Base-by-base conservation (phyloP, 2,113 vertebrate genomes). In the Callipepla squamata region DNA sequence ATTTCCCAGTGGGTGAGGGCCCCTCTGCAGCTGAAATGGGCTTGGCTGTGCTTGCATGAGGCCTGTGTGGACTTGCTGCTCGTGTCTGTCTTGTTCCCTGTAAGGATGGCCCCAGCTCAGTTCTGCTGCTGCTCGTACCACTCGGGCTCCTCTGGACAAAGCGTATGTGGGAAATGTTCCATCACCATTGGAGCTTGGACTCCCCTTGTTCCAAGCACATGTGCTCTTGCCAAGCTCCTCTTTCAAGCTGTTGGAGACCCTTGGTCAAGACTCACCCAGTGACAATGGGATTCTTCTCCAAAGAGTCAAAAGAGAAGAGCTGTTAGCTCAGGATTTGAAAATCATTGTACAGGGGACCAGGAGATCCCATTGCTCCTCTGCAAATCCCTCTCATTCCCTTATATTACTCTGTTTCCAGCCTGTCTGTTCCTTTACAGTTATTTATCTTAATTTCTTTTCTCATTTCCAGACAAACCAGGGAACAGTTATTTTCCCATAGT, bases 101-200 rank as follows among this genome's bases (percentile, higher is more conserved):
- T 15, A 0, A 0, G 1, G 30, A 85, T 11, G 9, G 70, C n/a
- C 74, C 22, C 5, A 1, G 45, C 26, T 67, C 34, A 48, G 82
- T 40, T 94, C 32, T 0, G 9, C 42, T 5, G 8, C 40, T 5
- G 25, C 40, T 40, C 12, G 12, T 40, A 40, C 40, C 40, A 40
- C 55, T 47, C 19, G 7, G 25, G 18, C 38, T 50, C 45, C 21
- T 87, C 28, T 66, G 2, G 61, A 40, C 1, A 4, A 5, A 17
- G 26, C 3, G 4, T 57, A 30, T 18, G 6, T 32, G 67, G 58
- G 38, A 65, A 50, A 22, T 17, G 21, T 34, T 36, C 48, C 36
- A 40, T 23, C 21, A 3, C 11, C 4, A 36, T 8, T 18, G 36
- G n/a, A 63, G 23, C 23, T n/a, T 30, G 20, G 34, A 75, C 44